Percentiles rank a stretch among this genome's conserved stretches.
These are phyloP conservation scores for Margarornis squamiger DNA, from an alignment of 2,797 vertebrate genomes.

Conservation along the genomic window DNA sequence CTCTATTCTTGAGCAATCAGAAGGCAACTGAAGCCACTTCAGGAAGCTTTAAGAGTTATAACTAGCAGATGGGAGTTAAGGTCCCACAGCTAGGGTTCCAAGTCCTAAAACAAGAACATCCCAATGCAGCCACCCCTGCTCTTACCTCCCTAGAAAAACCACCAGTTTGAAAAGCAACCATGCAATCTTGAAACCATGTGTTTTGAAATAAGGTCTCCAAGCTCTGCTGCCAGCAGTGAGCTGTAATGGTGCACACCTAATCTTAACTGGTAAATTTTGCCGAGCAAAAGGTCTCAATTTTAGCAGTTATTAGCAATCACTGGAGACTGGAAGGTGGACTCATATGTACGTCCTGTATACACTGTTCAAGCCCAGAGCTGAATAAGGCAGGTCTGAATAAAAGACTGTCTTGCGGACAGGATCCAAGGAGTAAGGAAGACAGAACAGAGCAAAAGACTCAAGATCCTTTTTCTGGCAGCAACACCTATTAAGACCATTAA, in stretches of 20 bases:
- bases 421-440: neutral
- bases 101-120: neutral
- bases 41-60: neutral
- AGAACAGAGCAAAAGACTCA: neutral
- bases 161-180: neutral
- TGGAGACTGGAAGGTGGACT: neutral
- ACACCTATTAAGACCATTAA: neutral
- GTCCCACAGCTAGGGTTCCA: neutral
- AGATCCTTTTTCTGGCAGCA: neutral
- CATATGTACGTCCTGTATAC: neutral
- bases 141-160: neutral
- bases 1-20: neutral
- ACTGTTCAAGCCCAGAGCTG: neutral
- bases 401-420: neutral
- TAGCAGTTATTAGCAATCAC: neutral
- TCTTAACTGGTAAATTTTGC: rapidly evolving
- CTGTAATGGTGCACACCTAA: neutral
- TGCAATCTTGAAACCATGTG: neutral
- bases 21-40: neutral
- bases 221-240: neutral
- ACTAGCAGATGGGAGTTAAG: neutral
- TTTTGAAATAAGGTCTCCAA: neutral
- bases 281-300: neutral
- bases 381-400: neutral
- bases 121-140: neutral